phyloP scores from a whole-genome alignment of 1,140 invertebrate genomes.

The Sarcophaga bullata region DNA sequence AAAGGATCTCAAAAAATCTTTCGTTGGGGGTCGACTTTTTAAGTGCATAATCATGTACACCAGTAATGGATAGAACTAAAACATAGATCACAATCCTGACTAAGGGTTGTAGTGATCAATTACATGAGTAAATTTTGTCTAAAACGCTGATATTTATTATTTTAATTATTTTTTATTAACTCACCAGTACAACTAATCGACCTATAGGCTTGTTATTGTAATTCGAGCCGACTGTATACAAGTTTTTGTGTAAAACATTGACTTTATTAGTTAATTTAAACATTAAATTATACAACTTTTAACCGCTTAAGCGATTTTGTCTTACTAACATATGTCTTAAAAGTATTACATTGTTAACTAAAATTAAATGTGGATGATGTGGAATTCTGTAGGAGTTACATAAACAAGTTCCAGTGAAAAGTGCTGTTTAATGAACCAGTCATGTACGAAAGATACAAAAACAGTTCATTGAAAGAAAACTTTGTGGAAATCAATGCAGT shows the following conservation, averaged over 20 bases:
- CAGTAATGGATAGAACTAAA: too few species aligned
- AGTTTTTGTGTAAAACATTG: not conserved
- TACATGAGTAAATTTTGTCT: too few species aligned
- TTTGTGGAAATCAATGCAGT: not conserved
- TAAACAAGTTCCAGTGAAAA: not conserved
- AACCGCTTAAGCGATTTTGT: not conserved
- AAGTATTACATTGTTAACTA: not conserved
- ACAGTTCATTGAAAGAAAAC: not conserved
- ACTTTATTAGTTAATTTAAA: not conserved
- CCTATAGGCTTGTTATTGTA: too few species aligned
- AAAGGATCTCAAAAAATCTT: too few species aligned
- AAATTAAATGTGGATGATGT: not conserved
- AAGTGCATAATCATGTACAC: too few species aligned
- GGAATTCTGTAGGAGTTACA: not conserved
- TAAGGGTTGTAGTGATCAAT: too few species aligned
- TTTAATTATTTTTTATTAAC: too few species aligned
- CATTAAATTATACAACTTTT: conserved; percentile 1
- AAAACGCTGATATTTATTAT: too few species aligned
- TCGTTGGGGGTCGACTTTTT: too few species aligned
- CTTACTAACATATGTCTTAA: not conserved
- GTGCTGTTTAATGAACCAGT: not conserved
- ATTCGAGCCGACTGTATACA: not conserved
- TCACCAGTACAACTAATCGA: too few species aligned
- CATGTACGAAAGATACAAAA: not conserved
- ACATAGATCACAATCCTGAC: too few species aligned